Evolutionary conservation across 2,797 vertebrate species (phyloP), one percentile per base, ranked within the genome.

Genomic region (Urocyon cinereoargenteus): DNA sequence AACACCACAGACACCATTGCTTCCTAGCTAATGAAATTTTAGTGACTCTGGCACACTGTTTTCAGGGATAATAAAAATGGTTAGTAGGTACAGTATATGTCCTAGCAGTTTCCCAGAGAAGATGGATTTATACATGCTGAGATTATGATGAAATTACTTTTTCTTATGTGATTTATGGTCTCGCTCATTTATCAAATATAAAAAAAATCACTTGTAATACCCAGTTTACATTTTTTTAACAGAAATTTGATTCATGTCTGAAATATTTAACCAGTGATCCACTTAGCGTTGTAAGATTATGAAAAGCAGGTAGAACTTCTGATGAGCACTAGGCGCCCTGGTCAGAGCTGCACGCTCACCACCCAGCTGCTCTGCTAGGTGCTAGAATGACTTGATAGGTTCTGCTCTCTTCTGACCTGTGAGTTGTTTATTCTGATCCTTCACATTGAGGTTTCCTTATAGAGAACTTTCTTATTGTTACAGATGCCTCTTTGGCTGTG

Each of bases 131-230:
- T 62, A 16, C 18, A 61, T 22, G 13, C 16, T 66, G 68, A 95
- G 62, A 72, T n/a, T 75, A 4, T 73, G n/a, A 36, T 91, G 66
- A 86, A 68, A 36, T 92, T 87, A 86, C 82, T 70, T 81, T 92
- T 90, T 90, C 66, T 15, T 36, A 36, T 22, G 12, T 87, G 51
- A 87, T 78, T 79, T 73, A 90, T 73, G 34, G 31, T 64, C 15
- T 92, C 5, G 2, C 24, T 75, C 15, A 19, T 68, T 89, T 82
- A 45, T 61, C 70, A 78, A 36, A 70, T 77, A 53, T 24, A 53
- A 81, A 18, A 73, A 73, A 45, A 49, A 45, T 19, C 36, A 22
- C 34, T 49, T 81, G 28, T 14, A 66, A n/a, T 64, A 70, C 24
- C 64, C 49, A 66, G 21, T 51, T 64, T 82, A 68, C 1, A 26